Evolutionary conservation across 1,140 invertebrate genomes (phyloP), one percentile per base, ranked within the genome.

Genomic region (Temnothorax curvispinosus): DNA sequence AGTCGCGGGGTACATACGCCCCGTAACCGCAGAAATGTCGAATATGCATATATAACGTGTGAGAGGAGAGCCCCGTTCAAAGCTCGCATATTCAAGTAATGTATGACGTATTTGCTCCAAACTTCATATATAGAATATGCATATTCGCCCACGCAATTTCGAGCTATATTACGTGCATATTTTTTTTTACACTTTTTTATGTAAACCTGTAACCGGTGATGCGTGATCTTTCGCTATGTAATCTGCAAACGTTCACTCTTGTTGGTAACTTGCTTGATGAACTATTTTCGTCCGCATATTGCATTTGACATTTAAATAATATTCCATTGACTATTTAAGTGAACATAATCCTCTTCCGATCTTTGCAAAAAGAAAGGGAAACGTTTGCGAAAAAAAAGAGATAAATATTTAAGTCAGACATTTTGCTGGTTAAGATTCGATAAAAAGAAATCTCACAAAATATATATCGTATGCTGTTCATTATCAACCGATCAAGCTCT

Each of bases 21-120:
- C 27, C 47, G 80, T 84, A 84, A 84, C 80, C 80, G 44, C 80
- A 84, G 80, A 84, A 84, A 84, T 84, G 80, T 84, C 80, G 80
- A 84, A 84, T 84, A 84, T 84, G 80, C 80, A 84, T 84, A 75
- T 84, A 84, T 84, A 84, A 84, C 69, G 54, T 84, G 80, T 75
- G 80, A 84, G 80, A 84, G 69, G 35, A 60, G 56, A 60, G 56
- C 80, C 54, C 69, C 41, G 80, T 84, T 84, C 69, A 84, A 84
- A 84, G 80, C 80, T 75, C 69, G 80, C 80, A 84, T 74, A 84
- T 84, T 84, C 69, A 84, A 84, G 69, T 84, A 84, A 84, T 84
- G 80, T 84, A 84, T 84, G 80, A 84, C 80, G 80, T 84, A 75
- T 84, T 84, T 69, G 67, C 69, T 60, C 41, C 69, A 74, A 84